Evolutionary conservation across 2,797 vertebrate species (phyloP), one percentile per base, ranked within the genome.

Genomic region (Pangasius mekongensis): DNA sequence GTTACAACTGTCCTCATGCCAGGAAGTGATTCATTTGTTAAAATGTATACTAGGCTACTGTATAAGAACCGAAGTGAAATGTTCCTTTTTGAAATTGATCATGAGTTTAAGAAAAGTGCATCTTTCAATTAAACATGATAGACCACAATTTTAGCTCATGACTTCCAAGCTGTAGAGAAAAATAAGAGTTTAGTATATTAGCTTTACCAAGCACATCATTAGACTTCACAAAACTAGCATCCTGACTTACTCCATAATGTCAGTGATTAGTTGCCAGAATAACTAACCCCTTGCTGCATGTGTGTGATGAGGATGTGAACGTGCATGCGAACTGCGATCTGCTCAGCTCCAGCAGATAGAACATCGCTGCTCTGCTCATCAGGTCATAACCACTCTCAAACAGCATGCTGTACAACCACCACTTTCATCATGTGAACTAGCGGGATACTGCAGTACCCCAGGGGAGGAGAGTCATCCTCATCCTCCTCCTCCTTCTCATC

Each of bases 361-460:
- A 62, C 80, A 60, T 47, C 52, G 27, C 27, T 66, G 14, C 16
- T 24, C 47, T 56, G 30, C 6, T 71, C 5, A 54, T 27, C 9
- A 11, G 14, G 18, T 54, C 69, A 69, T 1, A 13, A 54, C 8
- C n/a, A 1, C 64, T 33, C 64, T 13, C 20, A 24, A n/a, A 30
- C 58, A 47, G n/a, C 83, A 84, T 60, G 56, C 16, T 20, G 33
- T n/a, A 49, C 62, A 49, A 10, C 6, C n/a, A 52, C 52, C 64
- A 71, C n/a, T 71, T 30, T 52, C 0, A 56, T 71, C 14, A 27
- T 36, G 66, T 33, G 52, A 56, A 54, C 10, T 14, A 7, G 30
- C 11, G 5, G 49, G 52, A 73, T n/a, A 27, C 84, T 73, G 84
- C 49, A 85, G 84, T 54, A 22, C 62, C n/a, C 82, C n/a, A n/a